Base-by-base conservation (phyloP, 2,113 vertebrate genomes). In the Gasterosteus aculeatus region DNA sequence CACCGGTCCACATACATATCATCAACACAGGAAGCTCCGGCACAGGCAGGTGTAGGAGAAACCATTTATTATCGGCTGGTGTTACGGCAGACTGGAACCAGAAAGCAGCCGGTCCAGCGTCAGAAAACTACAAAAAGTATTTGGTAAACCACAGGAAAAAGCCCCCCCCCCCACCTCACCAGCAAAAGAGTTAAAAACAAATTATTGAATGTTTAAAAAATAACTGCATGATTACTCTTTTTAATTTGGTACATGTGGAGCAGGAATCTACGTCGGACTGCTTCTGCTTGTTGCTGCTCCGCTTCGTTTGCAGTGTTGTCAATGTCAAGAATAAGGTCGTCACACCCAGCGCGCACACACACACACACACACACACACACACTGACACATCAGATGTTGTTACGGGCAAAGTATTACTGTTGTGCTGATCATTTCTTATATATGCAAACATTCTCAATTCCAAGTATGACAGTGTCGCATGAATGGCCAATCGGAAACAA, bases 1-100 rank as follows among this genome's bases (percentile, higher is more conserved):
- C 82, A 82, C 56, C 16, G 16, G 75, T 59, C 74, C 76, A 47
- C 82, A 90, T 85, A 85, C 87, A 86, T 90, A 90, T 91, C 84
- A 92, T 91, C 91, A 91, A 85, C 84, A 87, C 90, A 92, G 91
- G 89, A 92, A 92, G 89, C 72, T 54, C 61, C 33, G 8, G 87
- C 77, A 31, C 78, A 82, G 78, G 81, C 85, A 90, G 88, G 84
- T 89, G 87, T 69, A 81, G 77, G 57, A 70, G 86, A 85, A 91
- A 91, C 77, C 89, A n/a, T 79, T 78, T 78, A 92, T 91, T 90
- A 92, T 85, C 71, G 62, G 66, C 82, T 75, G 29, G 80, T 63
- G 29, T 47, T 63, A 54, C 44, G 46, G 73, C 70, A 78, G 80
- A 57, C 69, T 62, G 78, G 75, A 82, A 81, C 72, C 77, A 72